Base-by-base conservation (phyloP, 1,140 invertebrate genomes). In the Pararge aegeria region DNA sequence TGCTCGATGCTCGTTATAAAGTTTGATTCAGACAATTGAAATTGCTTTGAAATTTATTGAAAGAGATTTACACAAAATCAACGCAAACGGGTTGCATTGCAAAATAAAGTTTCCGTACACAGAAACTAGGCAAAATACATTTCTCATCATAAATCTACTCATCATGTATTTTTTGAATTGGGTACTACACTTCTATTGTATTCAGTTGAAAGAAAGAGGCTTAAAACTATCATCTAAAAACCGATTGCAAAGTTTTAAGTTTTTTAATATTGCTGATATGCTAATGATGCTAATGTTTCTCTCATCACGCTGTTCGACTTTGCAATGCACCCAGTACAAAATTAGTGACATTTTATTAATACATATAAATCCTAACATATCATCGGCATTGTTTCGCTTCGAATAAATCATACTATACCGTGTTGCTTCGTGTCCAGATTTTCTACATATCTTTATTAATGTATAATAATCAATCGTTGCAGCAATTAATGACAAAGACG, bases 381-480 rank as follows among this genome's bases (percentile, higher is more conserved):
- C 83, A 83, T 82, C 75, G 56, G 72, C 80, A 79, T 87, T 85
- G 80, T 83, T 85, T 75, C 72, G 79, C 80, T 83, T 83, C 73
- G 70, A 73, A 78, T 73, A 64, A 72, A 46, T 46, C 44, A 46
- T 69, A 53, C 64, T 62, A 74, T 63, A 64, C 68, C 68, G 64
- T 83, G 72, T 83, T 78, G 77, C 75, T 55, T 77, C 46, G 24
- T 68, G 62, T 67, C 54, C 59, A 73, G 71, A 68, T 70, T 34
- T 66, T 71, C 68, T 50, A 77, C 75, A 78, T 78, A 78, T 74
- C 69, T 55, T 50, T 4, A 24, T 2, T 24, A 12, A 55, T 52
- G 6, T 55, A 54, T 34, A 42, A n/a, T 12, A 12, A 37, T 5
- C 12, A 37, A 12, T 34, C 30, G 30, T 34, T 34, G 30, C 10